These are phyloP conservation scores for Drosophila leontia DNA, from an alignment of 1,140 invertebrate genomes.

Conservation along the genomic window DNA sequence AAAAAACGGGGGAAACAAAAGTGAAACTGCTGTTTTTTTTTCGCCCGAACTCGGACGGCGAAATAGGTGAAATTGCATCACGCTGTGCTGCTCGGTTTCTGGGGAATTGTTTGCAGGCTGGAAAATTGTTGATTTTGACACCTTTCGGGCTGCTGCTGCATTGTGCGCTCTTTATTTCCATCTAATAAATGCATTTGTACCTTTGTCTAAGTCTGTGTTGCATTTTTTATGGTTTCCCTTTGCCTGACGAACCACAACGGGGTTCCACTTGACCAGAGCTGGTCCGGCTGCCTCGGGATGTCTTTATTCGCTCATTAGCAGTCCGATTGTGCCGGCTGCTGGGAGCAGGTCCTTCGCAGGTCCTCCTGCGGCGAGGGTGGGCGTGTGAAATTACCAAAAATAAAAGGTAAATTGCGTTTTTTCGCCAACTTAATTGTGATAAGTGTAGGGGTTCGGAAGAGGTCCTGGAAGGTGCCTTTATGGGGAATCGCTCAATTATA, in stretches of 20 bases:
- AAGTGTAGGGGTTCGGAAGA: not conserved
- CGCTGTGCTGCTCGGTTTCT: constrained; percentile 68
- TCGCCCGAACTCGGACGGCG: constrained; percentile 56
- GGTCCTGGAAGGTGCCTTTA: not conserved
- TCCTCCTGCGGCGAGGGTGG: constrained; percentile 66
- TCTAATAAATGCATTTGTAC: constrained; percentile 70
- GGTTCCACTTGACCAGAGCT: constrained; percentile 59
- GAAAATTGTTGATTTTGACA: constrained; percentile 82
- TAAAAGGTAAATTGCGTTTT: constrained; percentile 38
- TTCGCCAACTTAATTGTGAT: constrained; percentile 24
- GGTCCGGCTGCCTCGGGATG: constrained; percentile 54
- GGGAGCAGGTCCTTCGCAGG: constrained; percentile 29
- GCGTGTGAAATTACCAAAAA: constrained; percentile 70
- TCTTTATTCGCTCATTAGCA: constrained; percentile 82
- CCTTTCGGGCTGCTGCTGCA: constrained; percentile 63
- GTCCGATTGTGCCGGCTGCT: constrained; percentile 63
- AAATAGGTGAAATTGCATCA: constrained; percentile 72
- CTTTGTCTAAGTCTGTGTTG: constrained; percentile 51
- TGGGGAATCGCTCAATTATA: not conserved
- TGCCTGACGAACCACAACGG: constrained; percentile 47
- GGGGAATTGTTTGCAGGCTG: constrained; percentile 75
- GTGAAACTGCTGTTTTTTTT: constrained; percentile 69
- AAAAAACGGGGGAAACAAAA: constrained; percentile 45
- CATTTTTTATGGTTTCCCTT: constrained; percentile 78
- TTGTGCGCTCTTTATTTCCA: constrained; percentile 70